Percentiles rank a stretch among this genome's conserved stretches.
These are phyloP conservation scores for Telenomus remus DNA, from an alignment of 1,140 invertebrate genomes.

Conservation along the genomic window DNA sequence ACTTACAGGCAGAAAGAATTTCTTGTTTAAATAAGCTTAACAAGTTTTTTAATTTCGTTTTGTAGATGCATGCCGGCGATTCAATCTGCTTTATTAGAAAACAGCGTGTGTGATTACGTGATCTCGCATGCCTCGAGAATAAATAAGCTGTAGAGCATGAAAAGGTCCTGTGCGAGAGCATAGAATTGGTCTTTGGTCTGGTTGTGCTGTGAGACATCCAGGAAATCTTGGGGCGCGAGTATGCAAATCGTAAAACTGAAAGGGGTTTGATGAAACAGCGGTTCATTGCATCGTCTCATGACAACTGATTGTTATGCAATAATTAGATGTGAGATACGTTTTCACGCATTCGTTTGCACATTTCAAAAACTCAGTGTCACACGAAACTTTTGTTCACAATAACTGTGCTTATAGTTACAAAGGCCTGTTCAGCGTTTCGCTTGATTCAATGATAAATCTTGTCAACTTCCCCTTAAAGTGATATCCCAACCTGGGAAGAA, in stretches of 20 bases:
- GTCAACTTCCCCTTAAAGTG: constrained; percentile 14
- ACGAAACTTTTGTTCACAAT: no score
- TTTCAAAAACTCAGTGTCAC: constrained; percentile 11
- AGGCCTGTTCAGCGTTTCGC: background rate
- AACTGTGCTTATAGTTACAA: no score
- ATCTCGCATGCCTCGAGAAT: constrained; percentile 66
- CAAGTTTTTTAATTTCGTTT: constrained; percentile 11
- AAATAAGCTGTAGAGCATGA: constrained; percentile 60
- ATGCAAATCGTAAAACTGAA: constrained; percentile 61
- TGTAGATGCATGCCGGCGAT: constrained; percentile 49
- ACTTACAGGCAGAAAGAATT: no score
- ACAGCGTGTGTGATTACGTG: constrained; percentile 59
- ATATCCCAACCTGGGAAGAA: background rate
- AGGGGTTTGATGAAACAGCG: constrained; percentile 34
- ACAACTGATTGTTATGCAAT: constrained; percentile 30
- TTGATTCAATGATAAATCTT: constrained; percentile 14
- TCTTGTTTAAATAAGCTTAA: constrained; percentile 30
- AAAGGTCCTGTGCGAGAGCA: constrained; percentile 39
- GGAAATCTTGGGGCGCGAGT: constrained; percentile 63
- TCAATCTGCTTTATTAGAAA: constrained; percentile 57
- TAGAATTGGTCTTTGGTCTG: constrained; percentile 61
- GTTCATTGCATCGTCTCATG: constrained; percentile 27
- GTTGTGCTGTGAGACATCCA: constrained; percentile 51
- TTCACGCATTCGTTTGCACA: constrained; percentile 24
- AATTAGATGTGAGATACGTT: constrained; percentile 39